Percentiles rank a stretch among this genome's conserved stretches.
Evolutionary conservation across 1,140 invertebrate species (phyloP).

Genomic region (Phymorhynchus buccinoides): DNA sequence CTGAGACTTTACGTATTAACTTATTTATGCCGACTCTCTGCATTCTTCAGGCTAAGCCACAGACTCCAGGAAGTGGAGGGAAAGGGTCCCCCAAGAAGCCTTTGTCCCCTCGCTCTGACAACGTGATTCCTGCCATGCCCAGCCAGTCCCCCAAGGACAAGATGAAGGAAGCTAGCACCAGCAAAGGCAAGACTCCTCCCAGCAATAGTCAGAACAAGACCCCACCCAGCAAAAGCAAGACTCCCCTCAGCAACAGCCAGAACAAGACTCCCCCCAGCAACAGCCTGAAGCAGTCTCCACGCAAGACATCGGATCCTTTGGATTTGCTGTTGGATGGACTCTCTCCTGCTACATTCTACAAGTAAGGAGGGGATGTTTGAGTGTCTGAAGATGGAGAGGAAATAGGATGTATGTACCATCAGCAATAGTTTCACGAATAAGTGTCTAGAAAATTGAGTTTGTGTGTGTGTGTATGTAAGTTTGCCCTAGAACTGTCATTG

Average conservation of each 20-base stretch:
- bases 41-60: conserved; percentile 22
- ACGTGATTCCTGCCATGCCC: conserved; percentile 37
- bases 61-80: neutral
- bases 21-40: too few relatives aligned
- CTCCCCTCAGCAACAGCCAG: neutral
- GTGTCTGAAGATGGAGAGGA: too few relatives aligned
- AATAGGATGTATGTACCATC: too few relatives aligned
- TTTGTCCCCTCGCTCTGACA: conserved; percentile 45
- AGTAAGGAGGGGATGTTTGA: conserved; percentile 1
- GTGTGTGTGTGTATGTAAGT: too few relatives aligned
- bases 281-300: conserved; percentile 8
- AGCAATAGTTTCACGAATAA: too few relatives aligned
- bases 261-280: conserved; percentile 9
- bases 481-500: too few relatives aligned
- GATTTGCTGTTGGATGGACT: conserved; percentile 38
- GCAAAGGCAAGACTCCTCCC: neutral
- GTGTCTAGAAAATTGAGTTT: too few relatives aligned
- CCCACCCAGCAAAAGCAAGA: conserved; percentile 17
- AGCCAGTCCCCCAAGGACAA: neutral
- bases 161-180: neutral
- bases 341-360: conserved; percentile 45
- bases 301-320: conserved; percentile 12
- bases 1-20: too few relatives aligned
- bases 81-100: conserved; percentile 31
- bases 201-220: neutral